Evolutionary conservation across 2,888 invertebrate species (phyloP), one percentile per base, ranked within the genome.

Genomic region (Hartigia nigra): DNA sequence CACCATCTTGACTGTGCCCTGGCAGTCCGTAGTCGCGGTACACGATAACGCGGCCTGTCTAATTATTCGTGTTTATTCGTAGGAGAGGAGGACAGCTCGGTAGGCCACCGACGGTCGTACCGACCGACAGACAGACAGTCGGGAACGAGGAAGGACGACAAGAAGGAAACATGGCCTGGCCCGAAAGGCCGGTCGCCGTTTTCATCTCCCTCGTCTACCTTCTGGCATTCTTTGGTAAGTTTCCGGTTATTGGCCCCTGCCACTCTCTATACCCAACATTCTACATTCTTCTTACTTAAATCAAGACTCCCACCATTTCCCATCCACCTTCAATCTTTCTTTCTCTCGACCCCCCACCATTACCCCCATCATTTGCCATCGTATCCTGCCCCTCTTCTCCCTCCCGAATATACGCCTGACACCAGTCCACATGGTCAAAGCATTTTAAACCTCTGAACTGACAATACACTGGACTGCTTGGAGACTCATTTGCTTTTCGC

Each of bases 1-100:
- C 55, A 55, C 55, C 55, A 55, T 9, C 23, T 23, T 9, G 55
- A 55, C 55, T 23, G 55, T 55, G 55, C 9, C 23, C 55, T 23
- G 55, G 55, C 55, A 55, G 55, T 55, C 23, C 55, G 32, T 72
- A 34, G 72, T 37, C 74, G 70, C 76, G 76, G 69, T 77, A 72
- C 69, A 82, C 85, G 87, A 88, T 88, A 88, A 87, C 86, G 83
- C 79, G 79, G 84, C 81, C 79, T 81, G 83, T 86, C 87, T 90
- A 89, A 90, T 90, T 88, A 88, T 87, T 89, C 87, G 86, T 88
- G 84, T 89, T 89, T 89, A 88, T 84, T 87, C 88, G 88, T 83
- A 87, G 87, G 85, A 84, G 86, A 83, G 85, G 86, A 84, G 83
- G 85, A 78, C 80, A 76, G 79, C 31, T 32, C 76, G 77, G 77